Percentiles rank a stretch among this genome's conserved stretches.
These are phyloP conservation scores for Drosophila auraria DNA, from an alignment of 1,140 invertebrate species.

Conservation along the genomic window DNA sequence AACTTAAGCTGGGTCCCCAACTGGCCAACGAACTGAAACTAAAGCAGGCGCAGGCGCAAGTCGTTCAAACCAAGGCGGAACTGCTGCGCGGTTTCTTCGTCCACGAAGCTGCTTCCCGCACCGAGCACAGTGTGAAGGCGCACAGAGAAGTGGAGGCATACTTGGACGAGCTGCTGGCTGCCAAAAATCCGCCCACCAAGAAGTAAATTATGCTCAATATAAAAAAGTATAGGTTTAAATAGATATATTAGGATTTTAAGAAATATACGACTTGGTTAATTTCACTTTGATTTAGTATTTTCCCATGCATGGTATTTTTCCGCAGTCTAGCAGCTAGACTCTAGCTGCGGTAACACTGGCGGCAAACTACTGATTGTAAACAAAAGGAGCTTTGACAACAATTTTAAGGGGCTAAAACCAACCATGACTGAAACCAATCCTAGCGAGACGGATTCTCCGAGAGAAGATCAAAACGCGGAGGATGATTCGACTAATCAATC, in stretches of 20 bases:
- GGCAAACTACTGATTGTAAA: conserved; percentile 6
- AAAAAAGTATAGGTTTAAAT: conserved; percentile 20
- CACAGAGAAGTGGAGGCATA: conserved; percentile 68
- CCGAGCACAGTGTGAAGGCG: conserved; percentile 71
- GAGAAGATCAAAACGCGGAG: conserved; percentile 19
- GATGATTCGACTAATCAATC: conserved; percentile 27
- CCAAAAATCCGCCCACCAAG: conserved; percentile 8
- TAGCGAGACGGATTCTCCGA: conserved; percentile 1
- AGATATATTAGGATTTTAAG: conserved; percentile 20
- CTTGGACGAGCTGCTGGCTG: conserved; percentile 57
- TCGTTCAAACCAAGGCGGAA: conserved; percentile 67
- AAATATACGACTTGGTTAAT: background rate
- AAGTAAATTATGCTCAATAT: conserved; percentile 7
- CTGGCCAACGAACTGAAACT: conserved; percentile 62
- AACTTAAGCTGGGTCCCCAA: conserved; percentile 72
- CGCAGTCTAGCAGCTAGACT: too few species aligned
- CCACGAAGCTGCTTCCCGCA: conserved; percentile 51
- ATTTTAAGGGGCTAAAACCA: background rate
- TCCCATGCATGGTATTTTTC: background rate
- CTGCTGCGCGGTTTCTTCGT: conserved; percentile 58
- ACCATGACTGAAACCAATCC: conserved; percentile 39
- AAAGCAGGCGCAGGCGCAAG: conserved; percentile 51
- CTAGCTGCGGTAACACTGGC: conserved; percentile 23
- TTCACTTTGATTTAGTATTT: background rate
- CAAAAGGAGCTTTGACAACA: conserved; percentile 32